Percentiles rank a stretch among this genome's conserved stretches.
These are phyloP conservation scores for Megaceryle torquata DNA, from an alignment of 2,113 vertebrate genomes.

Conservation along the genomic window DNA sequence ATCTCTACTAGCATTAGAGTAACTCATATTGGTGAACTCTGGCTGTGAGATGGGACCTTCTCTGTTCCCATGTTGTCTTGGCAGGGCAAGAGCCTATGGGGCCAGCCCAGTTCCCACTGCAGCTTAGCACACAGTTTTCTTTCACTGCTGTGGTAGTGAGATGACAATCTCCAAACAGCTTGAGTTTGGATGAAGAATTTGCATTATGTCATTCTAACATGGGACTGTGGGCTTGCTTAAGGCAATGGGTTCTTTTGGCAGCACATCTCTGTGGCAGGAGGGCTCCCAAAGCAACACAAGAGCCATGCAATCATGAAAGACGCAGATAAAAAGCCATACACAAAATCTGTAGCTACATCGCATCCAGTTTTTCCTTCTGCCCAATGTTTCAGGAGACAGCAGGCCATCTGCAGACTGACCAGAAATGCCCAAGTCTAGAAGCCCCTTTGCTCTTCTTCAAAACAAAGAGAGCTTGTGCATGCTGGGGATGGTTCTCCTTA, in stretches of 20 bases:
- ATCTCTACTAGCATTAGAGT: not conserved
- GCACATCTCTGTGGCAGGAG: not conserved
- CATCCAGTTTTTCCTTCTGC: not conserved
- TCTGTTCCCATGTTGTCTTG: rapidly evolving
- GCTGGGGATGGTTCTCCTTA: not conserved
- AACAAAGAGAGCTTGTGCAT: not conserved
- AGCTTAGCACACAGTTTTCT: not conserved
- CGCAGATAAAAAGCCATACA: not conserved
- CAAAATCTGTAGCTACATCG: not conserved
- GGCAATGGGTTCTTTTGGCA: not conserved
- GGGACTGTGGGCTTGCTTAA: not conserved
- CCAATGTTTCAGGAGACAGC: not conserved
- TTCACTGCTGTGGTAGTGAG: not conserved
- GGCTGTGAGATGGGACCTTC: not conserved
- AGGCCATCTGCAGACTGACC: not conserved
- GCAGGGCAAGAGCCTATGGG: not conserved
- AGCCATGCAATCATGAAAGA: not conserved
- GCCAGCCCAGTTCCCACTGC: not conserved
- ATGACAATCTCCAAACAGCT: not conserved
- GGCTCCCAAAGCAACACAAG: not conserved
- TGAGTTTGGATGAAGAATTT: not conserved
- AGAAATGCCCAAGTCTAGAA: not conserved
- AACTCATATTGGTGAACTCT: not conserved
- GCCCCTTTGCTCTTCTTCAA: not conserved
- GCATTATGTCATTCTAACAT: not conserved